phyloP scores from a whole-genome alignment of 2,888 invertebrate species.

The Lingula anatina region DNA sequence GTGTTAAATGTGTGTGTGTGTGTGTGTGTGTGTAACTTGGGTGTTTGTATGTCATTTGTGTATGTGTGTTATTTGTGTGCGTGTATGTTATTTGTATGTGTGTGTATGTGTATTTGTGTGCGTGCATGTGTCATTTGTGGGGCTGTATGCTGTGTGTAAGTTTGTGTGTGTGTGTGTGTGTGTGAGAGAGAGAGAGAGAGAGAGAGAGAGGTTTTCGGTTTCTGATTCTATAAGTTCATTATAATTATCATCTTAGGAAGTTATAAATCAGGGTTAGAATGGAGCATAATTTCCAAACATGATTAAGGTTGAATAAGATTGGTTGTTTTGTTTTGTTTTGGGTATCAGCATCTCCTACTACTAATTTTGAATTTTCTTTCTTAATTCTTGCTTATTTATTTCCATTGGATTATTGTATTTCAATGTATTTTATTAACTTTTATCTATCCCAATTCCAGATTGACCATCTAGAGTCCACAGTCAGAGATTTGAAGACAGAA shows the following conservation, averaged over 20 bases:
- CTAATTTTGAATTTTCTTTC: too few relatives aligned
- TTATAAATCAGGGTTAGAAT: neutral
- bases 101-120: too few relatives aligned
- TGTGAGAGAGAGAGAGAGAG: neutral
- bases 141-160: too few relatives aligned
- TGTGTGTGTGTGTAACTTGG: too few relatives aligned
- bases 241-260: neutral
- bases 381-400: too few relatives aligned
- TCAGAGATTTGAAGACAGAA: conserved; percentile 32
- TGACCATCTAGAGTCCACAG: conserved; percentile 28
- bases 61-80: neutral
- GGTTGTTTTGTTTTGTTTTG: too few relatives aligned
- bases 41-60: neutral
- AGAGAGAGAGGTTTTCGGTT: neutral
- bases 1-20: conserved; percentile 1
- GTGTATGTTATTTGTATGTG: neutral
- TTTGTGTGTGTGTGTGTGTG: neutral
- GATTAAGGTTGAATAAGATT: too few relatives aligned
- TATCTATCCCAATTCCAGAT: conserved; percentile 22
- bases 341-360: too few relatives aligned
- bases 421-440: too few relatives aligned
- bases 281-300: too few relatives aligned
- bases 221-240: neutral
- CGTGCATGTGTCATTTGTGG: too few relatives aligned
- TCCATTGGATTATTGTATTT: too few relatives aligned